Base-by-base conservation (phyloP, 2,888 invertebrate genomes). In the Leucophora obtusa region DNA sequence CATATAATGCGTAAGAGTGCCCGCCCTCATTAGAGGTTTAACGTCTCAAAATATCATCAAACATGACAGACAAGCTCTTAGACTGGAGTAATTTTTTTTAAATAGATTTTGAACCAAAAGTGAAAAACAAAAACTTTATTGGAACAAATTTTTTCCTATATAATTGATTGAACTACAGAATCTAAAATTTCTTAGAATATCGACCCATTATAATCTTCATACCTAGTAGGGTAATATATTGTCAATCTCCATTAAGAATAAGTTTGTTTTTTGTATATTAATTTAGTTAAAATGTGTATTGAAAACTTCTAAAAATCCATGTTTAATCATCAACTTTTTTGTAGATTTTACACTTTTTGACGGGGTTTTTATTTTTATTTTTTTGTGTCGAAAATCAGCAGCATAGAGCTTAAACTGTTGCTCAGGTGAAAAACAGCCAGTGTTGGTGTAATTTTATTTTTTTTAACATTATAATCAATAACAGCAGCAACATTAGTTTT, bases 311-410 rank as follows among this genome's bases (percentile, higher is more conserved):
- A 53, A 60, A 68, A 66, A 66, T 51, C n/a, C 59, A 74, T 74
- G 59, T 66, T 66, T 59, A 51, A 18, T n/a, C n/a, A 47, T 73
- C 66, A 77, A 56, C 70, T 62, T 74, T 28, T 73, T 74, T 63
- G 62, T 82, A 53, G 58, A 71, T 68, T 68, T 74, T 71, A 62
- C 74, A 65, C 58, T 82, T 74, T 73, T 82, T 54, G 38, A 73
- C 58, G 60, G 33, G 4, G 1, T 28, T 28, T 28, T 21, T 2
- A 2, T 35, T 38, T 66, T 53, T 47, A 21, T 11, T 53, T n/a
- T 17, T 28, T 1, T 28, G 4, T 28, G 4, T 35, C 15, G 15
- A 76, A 47, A 80, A 68, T 82, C 73, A 33, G 17, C 10, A 69
- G 53, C 59, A 66, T 66, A 66, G 66, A 69, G 38, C 62, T 63